Evolutionary conservation across 2,888 invertebrate species (phyloP), one percentile per base, ranked within the genome.

Genomic region (Mimachlamys varia): DNA sequence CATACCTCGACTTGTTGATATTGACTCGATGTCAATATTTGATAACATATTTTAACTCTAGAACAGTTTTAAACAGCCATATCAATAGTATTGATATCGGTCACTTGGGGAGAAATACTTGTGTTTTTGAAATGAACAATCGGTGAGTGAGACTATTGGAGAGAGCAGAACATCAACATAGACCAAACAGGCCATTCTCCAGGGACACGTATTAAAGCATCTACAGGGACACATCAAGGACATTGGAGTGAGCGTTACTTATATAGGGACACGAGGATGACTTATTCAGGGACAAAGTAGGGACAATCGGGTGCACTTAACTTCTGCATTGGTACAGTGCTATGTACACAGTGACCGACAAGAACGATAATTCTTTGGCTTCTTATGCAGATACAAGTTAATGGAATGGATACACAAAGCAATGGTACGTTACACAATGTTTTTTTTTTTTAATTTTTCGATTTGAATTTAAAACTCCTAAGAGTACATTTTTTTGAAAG

Each of bases 31-130:
- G 27, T 76, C 76, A 27, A 76, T 76, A 76, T 76, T 76, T 76
- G 76, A 76, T 76, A 27, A 76, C 33, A 76, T 76, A 33, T 76
- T 76, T 76, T 76, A 76, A 76, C 76, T 76, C 33, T 76, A 76
- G 76, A 76, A 76, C 33, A 27, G 76, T 76, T 76, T 76, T 76
- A 76, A 76, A 53, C 53, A 53, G 5, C 2, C 2, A 19, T 53
- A 53, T 53, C 1, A 53, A 76, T 76, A 33, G 76, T 33, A 76
- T 76, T 76, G 7, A 76, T 76, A 76, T 76, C 76, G 76, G 27
- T 76, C 76, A 76, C 19, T 76, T 12, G 76, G 27, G 13, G 33
- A 33, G 27, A 2, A 76, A 10, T 15, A 15, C 12, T 76, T 76
- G 76, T 76, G 62, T 7, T 76, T 76, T 76, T 76, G 27, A 76